Evolutionary conservation across 1,140 invertebrate genomes (phyloP).

Genomic region (Leptoteleia sp.): DNA sequence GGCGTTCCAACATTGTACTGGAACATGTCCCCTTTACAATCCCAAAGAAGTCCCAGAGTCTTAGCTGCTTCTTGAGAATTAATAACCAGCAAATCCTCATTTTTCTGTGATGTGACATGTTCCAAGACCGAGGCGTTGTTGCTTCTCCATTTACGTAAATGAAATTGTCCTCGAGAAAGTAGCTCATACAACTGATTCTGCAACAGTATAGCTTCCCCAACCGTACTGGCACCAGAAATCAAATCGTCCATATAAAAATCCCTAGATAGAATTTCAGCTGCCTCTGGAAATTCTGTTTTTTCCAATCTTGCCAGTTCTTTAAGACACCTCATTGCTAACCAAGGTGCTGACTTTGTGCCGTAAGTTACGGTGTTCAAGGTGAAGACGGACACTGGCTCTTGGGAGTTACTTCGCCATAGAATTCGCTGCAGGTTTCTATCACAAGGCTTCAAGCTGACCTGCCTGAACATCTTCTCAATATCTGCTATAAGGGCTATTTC

Average conservation of each 20-base stretch:
- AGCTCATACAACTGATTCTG: background rate
- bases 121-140: no score
- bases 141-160: constrained; percentile 4
- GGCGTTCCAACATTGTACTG: no score
- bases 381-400: background rate
- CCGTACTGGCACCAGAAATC: background rate
- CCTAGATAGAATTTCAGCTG: background rate
- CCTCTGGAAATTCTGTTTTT: background rate
- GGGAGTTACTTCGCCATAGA: background rate
- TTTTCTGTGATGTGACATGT: no score
- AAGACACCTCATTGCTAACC: background rate
- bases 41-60: no score
- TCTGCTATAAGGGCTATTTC: background rate
- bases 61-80: no score
- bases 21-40: no score
- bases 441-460: background rate
- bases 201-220: background rate
- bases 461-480: background rate
- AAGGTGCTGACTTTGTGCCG: background rate
- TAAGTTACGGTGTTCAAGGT: background rate
- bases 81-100: no score
- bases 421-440: background rate
- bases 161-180: background rate
- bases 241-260: constrained; percentile 9
- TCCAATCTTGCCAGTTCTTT: background rate